Base-by-base conservation (phyloP, 53 echinoderm and acorn worm genomes). In the Patiria pectinifera region DNA sequence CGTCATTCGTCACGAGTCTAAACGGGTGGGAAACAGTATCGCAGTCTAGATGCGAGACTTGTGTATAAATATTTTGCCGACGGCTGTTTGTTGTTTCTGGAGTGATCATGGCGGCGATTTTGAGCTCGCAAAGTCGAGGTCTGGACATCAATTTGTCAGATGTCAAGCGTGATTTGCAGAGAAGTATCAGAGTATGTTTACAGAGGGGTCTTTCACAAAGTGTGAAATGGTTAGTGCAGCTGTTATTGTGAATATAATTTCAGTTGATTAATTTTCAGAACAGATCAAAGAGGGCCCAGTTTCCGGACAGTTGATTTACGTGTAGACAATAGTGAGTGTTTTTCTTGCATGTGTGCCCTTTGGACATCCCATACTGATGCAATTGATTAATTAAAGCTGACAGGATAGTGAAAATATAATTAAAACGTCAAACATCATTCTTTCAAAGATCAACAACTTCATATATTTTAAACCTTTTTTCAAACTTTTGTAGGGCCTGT, bases 191-290 rank as follows among this genome's bases (percentile, higher is more conserved):
- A 48, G 91, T 94, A 71, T 97, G 96, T 59, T 86, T 89, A n/a
- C 94, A 96, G 48, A 95, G 96, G 76, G 96, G 97, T 7, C 96
- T 97, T 75, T 86, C 95, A 14, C 95, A 97, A 70, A 97, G 97
- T 91, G 97, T 96, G 11, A 97, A 97, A 86, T 97, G 97, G 97
- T 96, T 92, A 95, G 86, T n/a, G 69, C 48, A 25, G 12, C 22
- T 48, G 21, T 71, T n/a, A 5, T 35, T 0, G 35, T 35, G 35
- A 35, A 11, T 15, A 23, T 47, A 45, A 23, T 18, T 70, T 46
- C 15, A 71, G 4, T 19, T 47, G 85, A 6, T 11, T 0, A 43
- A 48, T 48, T 44, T 15, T 82, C 0, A 22, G 53, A 53, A 53
- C 0, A 53, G 53, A 53, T 53, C 53, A 53, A 53, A 53, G 53